Conservation (phyloP, 2,888 invertebrate species). For the Andrena bucephala region DNA sequence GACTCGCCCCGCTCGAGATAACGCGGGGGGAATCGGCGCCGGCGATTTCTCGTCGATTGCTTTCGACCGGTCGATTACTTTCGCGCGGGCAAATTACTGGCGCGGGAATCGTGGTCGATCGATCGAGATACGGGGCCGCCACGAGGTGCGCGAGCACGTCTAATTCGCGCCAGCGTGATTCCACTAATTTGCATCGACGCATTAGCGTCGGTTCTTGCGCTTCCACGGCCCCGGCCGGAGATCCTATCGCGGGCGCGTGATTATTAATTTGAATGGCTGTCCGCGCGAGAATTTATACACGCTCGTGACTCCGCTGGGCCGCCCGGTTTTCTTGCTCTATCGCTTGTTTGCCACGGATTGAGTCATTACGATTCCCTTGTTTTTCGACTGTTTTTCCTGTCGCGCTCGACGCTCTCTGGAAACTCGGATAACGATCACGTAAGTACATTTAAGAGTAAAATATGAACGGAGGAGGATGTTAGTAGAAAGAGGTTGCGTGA, state of each 20-base stretch:
- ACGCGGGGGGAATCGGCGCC: constrained; percentile 42
- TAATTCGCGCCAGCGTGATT: constrained; percentile 64
- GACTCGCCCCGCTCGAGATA: constrained; percentile 34
- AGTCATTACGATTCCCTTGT: constrained; percentile 13
- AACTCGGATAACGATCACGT: too few species aligned
- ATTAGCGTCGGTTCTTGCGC: constrained; percentile 34
- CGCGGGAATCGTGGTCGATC: constrained; percentile 41
- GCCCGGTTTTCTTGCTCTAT: background rate
- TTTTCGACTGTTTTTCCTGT: background rate
- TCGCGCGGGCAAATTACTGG: constrained; percentile 54
- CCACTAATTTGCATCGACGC: constrained; percentile 68
- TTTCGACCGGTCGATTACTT: constrained; percentile 61
- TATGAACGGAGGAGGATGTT: too few species aligned
- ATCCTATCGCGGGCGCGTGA: constrained; percentile 52
- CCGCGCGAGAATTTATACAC: constrained; percentile 31
- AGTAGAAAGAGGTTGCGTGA: too few species aligned
- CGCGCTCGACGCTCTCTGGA: background rate
- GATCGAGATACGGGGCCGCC: constrained; percentile 52
- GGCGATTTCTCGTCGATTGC: constrained; percentile 56
- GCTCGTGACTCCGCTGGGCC: constrained; percentile 21
- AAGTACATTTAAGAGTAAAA: too few species aligned
- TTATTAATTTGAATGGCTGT: constrained; percentile 53
- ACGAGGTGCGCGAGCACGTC: constrained; percentile 65
- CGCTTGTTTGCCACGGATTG: constrained; percentile 13
- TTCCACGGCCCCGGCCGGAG: constrained; percentile 43